A percentile compares a stretch with the other conserved stretches of the same genome.
These are phyloP conservation scores for Rafetus swinhoei DNA, from an alignment of 2,113 vertebrate genomes.

Conservation along the genomic window DNA sequence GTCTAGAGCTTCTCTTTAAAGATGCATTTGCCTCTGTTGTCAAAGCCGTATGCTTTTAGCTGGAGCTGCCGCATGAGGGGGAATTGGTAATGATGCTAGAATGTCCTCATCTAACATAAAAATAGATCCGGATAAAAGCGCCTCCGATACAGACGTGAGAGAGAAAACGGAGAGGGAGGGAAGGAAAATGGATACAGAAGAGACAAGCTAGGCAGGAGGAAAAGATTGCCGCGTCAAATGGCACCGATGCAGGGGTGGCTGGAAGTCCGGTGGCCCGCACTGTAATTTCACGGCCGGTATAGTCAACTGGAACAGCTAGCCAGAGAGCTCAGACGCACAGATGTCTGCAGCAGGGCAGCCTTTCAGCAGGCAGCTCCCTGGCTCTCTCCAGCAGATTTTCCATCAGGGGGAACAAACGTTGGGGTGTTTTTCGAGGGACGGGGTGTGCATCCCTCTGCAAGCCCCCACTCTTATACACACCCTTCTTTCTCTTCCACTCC, in stretches of 20 bases:
- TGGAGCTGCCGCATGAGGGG: neutral
- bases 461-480: neutral
- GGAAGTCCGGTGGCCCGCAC: neutral
- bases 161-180: fast-evolving
- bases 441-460: neutral
- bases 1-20: neutral
- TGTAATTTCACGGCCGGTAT: neutral
- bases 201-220: fast-evolving
- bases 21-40: neutral
- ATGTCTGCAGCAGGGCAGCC: neutral
- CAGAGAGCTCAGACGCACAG: neutral
- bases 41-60: fast-evolving
- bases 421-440: neutral
- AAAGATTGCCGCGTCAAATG: neutral
- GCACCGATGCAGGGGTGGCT: neutral
- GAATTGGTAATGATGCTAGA: fast-evolving
- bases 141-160: fast-evolving
- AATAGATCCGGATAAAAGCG: neutral
- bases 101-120: fast-evolving
- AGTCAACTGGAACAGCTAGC: neutral
- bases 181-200: fast-evolving
- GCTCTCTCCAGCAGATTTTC: neutral
- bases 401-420: neutral
- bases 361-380: neutral
- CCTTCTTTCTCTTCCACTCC: neutral